Percentiles rank a stretch among this genome's conserved stretches.
Evolutionary conservation across 2,888 invertebrate species (phyloP).

Genomic region (Coremacera marginata): DNA sequence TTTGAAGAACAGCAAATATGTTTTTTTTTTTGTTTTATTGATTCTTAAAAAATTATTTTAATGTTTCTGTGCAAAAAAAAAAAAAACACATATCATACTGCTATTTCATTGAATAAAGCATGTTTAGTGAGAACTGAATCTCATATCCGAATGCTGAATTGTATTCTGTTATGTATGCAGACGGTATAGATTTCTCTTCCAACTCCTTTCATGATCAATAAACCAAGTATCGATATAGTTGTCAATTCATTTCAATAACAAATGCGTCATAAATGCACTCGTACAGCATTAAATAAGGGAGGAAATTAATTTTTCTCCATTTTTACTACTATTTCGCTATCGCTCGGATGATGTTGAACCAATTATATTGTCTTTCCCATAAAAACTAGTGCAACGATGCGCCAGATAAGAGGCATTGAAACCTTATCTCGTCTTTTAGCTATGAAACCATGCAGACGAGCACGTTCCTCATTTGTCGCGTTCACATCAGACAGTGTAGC

Average conservation of each 20-base stretch:
- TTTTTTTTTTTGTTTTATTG: too few relatives aligned
- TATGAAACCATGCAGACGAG: background rate
- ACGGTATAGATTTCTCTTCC: background rate
- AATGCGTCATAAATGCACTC: background rate
- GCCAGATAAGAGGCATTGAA: background rate
- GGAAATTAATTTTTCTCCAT: background rate
- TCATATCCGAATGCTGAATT: too few relatives aligned
- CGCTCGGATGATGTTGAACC: conserved; percentile 27
- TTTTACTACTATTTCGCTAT: background rate
- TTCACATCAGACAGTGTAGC: background rate
- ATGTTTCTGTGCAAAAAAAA: too few relatives aligned
- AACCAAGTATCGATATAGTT: conserved; percentile 20
- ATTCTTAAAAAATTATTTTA: too few relatives aligned
- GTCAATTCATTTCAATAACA: conserved; percentile 5
- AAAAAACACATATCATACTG: too few relatives aligned
- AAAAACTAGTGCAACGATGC: conserved; percentile 19
- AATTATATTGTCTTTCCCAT: conserved; percentile 36
- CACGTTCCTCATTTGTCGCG: background rate
- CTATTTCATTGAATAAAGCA: too few relatives aligned
- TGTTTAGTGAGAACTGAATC: too few relatives aligned
- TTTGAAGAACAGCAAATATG: too few relatives aligned
- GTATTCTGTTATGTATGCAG: too few relatives aligned
- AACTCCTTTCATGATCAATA: background rate
- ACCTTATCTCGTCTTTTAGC: conserved; percentile 7
- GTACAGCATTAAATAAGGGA: background rate